Percentiles rank a stretch among this genome's conserved stretches.
Conservation (phyloP, 2,113 vertebrate genomes). For the Bothrops jararaca region DNA sequence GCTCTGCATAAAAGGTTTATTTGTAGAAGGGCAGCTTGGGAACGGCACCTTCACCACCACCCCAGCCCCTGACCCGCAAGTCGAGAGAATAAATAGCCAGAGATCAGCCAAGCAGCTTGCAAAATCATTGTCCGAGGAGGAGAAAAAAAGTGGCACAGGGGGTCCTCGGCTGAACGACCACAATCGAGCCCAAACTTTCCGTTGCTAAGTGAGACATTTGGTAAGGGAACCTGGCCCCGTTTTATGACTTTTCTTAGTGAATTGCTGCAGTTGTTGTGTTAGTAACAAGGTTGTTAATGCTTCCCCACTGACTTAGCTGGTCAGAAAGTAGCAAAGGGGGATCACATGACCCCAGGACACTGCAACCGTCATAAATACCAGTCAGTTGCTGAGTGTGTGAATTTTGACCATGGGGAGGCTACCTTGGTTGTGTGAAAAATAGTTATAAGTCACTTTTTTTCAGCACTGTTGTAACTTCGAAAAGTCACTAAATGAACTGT, state of each 20-base stretch:
- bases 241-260: neutral
- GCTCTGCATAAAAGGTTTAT: constrained; percentile 65
- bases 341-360: neutral
- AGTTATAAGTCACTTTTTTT: neutral
- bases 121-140: constrained; percentile 23
- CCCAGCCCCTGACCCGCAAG: neutral
- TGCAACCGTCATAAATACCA: neutral
- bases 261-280: neutral
- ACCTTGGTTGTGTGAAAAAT: accelerated
- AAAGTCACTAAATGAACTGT: neutral
- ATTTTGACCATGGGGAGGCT: neutral
- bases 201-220: neutral
- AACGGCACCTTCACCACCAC: constrained; percentile 41
- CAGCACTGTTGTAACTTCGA: neutral
- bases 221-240: neutral
- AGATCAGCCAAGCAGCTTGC: neutral
- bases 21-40: constrained; percentile 36
- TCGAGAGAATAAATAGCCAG: neutral
- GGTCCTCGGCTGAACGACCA: neutral
- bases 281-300: neutral
- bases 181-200: neutral
- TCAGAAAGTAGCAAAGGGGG: neutral
- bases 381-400: neutral
- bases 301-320: neutral
- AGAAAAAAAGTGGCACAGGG: constrained; percentile 44